A percentile compares a stretch with the other conserved stretches of the same genome.
Evolutionary conservation across 2,888 invertebrate species (phyloP).

Genomic region (Netelia virgata): DNA sequence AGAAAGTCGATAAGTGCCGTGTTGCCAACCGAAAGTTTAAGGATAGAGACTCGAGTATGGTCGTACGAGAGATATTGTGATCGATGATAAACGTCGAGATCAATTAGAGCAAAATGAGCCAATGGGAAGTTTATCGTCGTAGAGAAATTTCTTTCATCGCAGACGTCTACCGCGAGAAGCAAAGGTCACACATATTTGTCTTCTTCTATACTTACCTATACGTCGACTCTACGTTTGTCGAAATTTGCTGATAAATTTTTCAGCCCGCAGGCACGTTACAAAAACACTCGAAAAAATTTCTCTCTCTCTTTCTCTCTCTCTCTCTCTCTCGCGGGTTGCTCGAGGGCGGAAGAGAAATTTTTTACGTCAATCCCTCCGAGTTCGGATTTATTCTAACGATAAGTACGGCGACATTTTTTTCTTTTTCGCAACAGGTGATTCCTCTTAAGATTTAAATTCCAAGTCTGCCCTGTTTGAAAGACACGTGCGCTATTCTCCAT

Average conservation of each 20-base stretch:
- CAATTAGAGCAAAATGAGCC: constrained; percentile 31
- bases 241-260: constrained; percentile 2
- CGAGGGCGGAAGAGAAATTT: constrained; percentile 10
- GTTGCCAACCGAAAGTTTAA: constrained; percentile 28
- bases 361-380: not conserved
- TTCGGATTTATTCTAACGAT: constrained; percentile 6
- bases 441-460: constrained; percentile 24
- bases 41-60: constrained; percentile 25
- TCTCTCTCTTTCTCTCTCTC: no score
- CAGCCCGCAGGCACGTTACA: not conserved
- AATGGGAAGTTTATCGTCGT: not conserved
- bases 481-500: not conserved
- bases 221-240: not conserved
- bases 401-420: not conserved
- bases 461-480: not conserved
- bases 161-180: not conserved
- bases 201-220: not conserved
- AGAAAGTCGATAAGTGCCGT: constrained; percentile 49
- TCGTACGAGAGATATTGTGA: not conserved
- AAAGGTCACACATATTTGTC: constrained; percentile 1
- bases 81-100: constrained; percentile 15
- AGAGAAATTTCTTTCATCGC: no score
- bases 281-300: not conserved
- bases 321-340: not conserved
- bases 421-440: constrained; percentile 13